Percentiles rank a stretch among this genome's conserved stretches.
phyloP scores from a whole-genome alignment of 2,888 invertebrate genomes.

The Agrochola litura region DNA sequence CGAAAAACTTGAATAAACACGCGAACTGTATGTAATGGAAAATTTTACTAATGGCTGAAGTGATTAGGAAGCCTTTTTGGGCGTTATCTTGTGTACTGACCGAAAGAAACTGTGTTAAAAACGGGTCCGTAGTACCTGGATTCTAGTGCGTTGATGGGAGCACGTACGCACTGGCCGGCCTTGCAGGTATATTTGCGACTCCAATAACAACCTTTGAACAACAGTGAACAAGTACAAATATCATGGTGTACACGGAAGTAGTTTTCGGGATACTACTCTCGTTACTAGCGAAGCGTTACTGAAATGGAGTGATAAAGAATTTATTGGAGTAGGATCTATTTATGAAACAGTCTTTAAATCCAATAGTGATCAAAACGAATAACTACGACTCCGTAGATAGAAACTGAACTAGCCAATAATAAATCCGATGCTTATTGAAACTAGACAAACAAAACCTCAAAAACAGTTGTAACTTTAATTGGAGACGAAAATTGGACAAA shows the following conservation, averaged over 20 bases:
- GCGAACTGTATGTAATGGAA: conserved; percentile 57
- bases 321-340: conserved; percentile 4
- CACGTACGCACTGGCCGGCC: conserved; percentile 80
- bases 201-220: conserved; percentile 59
- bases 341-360: conserved; percentile 1
- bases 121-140: conserved; percentile 57
- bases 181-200: conserved; percentile 68
- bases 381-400: neutral
- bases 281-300: conserved; percentile 9
- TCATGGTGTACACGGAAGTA: conserved; percentile 47
- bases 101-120: conserved; percentile 49
- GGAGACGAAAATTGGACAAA: neutral
- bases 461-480: neutral
- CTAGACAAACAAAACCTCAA: neutral
- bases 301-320: conserved; percentile 40
- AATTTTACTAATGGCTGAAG: conserved; percentile 65
- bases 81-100: conserved; percentile 40
- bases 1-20: conserved; percentile 40
- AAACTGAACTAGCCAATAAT: neutral
- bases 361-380: neutral
- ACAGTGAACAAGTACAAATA: conserved; percentile 42
- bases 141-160: conserved; percentile 70
- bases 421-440: neutral
- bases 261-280: conserved; percentile 31
- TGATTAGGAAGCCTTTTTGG: conserved; percentile 60